Conservation (phyloP, 2,797 vertebrate species). For the Sebastes alutus region DNA sequence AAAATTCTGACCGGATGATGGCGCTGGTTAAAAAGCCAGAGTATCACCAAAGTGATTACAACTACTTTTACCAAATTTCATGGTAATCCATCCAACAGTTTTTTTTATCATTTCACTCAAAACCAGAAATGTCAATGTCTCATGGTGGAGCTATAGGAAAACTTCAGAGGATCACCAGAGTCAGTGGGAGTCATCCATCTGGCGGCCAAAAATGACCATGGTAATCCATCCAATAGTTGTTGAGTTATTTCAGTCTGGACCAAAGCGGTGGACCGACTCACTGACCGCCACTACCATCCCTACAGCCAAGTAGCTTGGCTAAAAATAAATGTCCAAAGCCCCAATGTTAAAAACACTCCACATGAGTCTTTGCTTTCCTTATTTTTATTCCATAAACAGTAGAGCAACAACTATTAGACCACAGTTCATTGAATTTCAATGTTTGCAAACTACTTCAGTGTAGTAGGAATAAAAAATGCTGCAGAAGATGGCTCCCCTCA, state of each 20-base stretch:
- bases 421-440: slow-evolving; percentile 9
- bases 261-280: neutral
- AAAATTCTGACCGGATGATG: neutral
- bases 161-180: neutral
- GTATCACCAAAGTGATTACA: neutral
- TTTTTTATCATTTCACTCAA: neutral
- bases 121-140: neutral
- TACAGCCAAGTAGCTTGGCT: neutral
- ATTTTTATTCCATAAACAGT: neutral
- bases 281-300: neutral
- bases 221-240: neutral
- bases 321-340: neutral
- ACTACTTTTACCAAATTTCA: neutral
- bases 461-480: neutral
- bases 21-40: no score
- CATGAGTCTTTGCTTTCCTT: neutral
- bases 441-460: neutral
- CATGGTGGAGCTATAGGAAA: neutral
- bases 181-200: neutral
- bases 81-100: neutral
- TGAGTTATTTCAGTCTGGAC: neutral
- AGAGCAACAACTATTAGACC: neutral
- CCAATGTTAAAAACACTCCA: neutral
- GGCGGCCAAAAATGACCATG: neutral
- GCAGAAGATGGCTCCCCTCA: neutral